phyloP scores from a whole-genome alignment of 2,797 vertebrate genomes.

The Anguilla anguilla region DNA sequence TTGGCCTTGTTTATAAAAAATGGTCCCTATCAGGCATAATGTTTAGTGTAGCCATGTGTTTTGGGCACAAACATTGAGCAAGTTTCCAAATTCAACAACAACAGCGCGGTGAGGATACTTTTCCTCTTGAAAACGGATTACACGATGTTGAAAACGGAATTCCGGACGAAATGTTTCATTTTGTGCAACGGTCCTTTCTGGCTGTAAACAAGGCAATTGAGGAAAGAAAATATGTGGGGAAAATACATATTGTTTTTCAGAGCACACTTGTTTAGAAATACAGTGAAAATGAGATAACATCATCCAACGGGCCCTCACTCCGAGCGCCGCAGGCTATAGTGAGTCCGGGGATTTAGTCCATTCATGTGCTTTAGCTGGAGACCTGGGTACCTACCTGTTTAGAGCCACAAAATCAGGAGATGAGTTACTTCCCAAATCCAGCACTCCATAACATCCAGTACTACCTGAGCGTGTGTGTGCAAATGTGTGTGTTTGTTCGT shows the following conservation, averaged over 20 bases:
- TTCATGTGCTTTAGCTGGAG: background rate
- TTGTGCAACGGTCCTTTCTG: background rate
- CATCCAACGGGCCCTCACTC: background rate
- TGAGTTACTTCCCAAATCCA: background rate
- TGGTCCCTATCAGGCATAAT: background rate
- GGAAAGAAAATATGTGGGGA: background rate
- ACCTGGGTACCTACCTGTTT: background rate
- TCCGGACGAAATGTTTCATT: background rate
- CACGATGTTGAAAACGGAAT: background rate
- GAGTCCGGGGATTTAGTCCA: background rate
- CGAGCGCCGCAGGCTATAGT: background rate
- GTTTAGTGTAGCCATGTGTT: background rate
- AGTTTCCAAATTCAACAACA: slow-evolving; percentile 6
- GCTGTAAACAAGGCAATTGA: background rate
- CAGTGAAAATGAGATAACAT: background rate
- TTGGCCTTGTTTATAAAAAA: background rate
- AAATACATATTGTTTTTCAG: background rate
- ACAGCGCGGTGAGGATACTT: background rate
- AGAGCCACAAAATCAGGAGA: background rate
- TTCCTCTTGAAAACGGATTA: background rate
- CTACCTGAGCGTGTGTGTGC: background rate
- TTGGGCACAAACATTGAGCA: background rate
- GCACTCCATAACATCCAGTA: background rate
- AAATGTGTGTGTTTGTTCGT: no score
- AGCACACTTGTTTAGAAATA: background rate